Base-by-base conservation (phyloP, 2,113 vertebrate genomes). In the Choloepus hoffmanni region DNA sequence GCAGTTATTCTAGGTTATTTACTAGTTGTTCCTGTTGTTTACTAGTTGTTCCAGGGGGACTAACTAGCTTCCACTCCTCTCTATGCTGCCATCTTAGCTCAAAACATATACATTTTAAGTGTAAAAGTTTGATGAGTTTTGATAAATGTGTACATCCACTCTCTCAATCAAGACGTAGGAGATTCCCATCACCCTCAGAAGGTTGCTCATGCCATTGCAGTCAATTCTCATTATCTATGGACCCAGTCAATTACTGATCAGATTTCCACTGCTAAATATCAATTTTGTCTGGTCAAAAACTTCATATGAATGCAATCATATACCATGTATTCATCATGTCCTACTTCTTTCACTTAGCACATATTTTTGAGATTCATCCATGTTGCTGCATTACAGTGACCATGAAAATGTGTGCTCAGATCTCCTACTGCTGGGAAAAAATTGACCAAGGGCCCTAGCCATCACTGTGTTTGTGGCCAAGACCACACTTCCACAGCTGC, bases 71-170 rank as follows among this genome's bases (percentile, higher is more conserved):
- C 36, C 36, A 36, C 36, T 36, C 36, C 36, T 36, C 36, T 36
- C 36, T 36, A 36, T 36, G 36, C 36, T 36, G 36, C 36, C 36
- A 36, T 36, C 36, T 36, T 36, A 36, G 36, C 36, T 36, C 36
- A 87, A 88, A 88, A 67, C 74, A 73, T 48, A 43, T 21, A 5
- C 55, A 85, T 95, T 43, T 91, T 88, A 62, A 77, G 15, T 53
- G 58, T 83, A 79, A 28, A 48, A 76, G 30, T n/a, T 87, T 88
- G 63, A 77, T 73, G 8, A 87, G 23, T 84, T 85, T 78, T 91
- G 83, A 67, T 48, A 70, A 81, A 67, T 13, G 40, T 81, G 23
- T 74, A 50, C 21, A 68, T 67, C 72, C 40, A 58, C 4, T 16
- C 65, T 53, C 28, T 30, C 76, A 65, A 78, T 73, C 43, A 63